phyloP scores from a whole-genome alignment of 2,888 invertebrate species.

The Hipparchia sbordonii region DNA sequence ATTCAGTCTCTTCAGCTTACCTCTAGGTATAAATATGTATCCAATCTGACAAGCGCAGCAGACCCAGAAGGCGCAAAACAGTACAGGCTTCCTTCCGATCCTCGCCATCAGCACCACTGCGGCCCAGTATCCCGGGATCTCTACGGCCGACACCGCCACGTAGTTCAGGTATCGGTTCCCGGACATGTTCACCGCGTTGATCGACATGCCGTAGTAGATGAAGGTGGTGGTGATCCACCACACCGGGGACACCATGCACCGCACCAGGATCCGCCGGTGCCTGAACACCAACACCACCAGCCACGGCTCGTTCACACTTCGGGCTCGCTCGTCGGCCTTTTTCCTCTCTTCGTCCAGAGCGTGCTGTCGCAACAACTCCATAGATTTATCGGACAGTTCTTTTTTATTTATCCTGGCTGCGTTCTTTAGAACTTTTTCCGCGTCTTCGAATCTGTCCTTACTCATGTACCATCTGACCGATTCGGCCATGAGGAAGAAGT shows the following conservation, averaged over 20 bases:
- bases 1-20: slow-evolving; percentile 45
- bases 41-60: slow-evolving; percentile 42
- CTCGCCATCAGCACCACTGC: slow-evolving; percentile 82
- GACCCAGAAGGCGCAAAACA: slow-evolving; percentile 43
- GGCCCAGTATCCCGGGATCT: slow-evolving; percentile 85
- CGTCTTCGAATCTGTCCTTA: slow-evolving; percentile 85
- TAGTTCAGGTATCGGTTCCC: slow-evolving; percentile 87
- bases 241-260: slow-evolving; percentile 78
- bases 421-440: slow-evolving; percentile 83
- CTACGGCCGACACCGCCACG: slow-evolving; percentile 82
- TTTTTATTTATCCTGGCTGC: slow-evolving; percentile 84
- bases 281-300: slow-evolving; percentile 58
- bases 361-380: slow-evolving; percentile 50
- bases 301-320: slow-evolving; percentile 56
- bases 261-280: slow-evolving; percentile 67
- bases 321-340: slow-evolving; percentile 45
- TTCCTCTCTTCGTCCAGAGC: slow-evolving; percentile 51
- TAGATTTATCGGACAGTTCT: slow-evolving; percentile 56
- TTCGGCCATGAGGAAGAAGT: slow-evolving; percentile 87
- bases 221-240: slow-evolving; percentile 88
- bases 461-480: slow-evolving; percentile 90
- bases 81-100: slow-evolving; percentile 62
- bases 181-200: slow-evolving; percentile 86
- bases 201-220: slow-evolving; percentile 88
- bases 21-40: slow-evolving; percentile 41